phyloP scores from a whole-genome alignment of 2,888 invertebrate genomes.

The Epistrophe eligans region DNA sequence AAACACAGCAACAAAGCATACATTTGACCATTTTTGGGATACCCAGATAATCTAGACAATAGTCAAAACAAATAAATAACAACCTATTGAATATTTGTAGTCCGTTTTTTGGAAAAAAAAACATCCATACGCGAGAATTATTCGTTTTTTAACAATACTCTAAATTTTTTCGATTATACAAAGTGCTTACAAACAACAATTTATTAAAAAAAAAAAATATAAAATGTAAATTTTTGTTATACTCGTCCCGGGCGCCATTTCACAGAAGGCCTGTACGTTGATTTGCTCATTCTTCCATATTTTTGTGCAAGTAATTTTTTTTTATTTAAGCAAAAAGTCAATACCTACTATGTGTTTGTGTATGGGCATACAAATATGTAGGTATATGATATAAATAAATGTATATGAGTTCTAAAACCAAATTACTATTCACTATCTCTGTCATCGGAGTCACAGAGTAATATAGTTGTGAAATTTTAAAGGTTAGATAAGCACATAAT shows the following conservation, averaged over 20 bases:
- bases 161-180: too few relatives aligned
- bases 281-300: not conserved
- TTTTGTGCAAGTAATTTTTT: not conserved
- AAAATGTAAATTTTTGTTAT: not conserved
- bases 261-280: not conserved
- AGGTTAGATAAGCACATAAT: slow-evolving; percentile 14
- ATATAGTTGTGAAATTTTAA: not conserved
- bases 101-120: too few relatives aligned
- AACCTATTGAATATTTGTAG: too few relatives aligned
- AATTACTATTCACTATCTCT: slow-evolving; percentile 4
- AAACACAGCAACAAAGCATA: too few relatives aligned
- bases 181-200: too few relatives aligned
- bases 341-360: not conserved
- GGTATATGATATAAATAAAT: not conserved
- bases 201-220: too few relatives aligned
- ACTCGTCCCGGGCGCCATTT: not conserved
- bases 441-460: not conserved
- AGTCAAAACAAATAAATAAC: too few relatives aligned
- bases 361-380: not conserved
- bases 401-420: not conserved
- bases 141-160: too few relatives aligned
- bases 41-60: too few relatives aligned
- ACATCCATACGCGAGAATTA: too few relatives aligned
- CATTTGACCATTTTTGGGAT: too few relatives aligned
- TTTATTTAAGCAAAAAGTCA: not conserved